phyloP scores from a whole-genome alignment of 30 jellyfish, hydroid and myxozoan genomes.

The Phacellophora camtschatica region DNA sequence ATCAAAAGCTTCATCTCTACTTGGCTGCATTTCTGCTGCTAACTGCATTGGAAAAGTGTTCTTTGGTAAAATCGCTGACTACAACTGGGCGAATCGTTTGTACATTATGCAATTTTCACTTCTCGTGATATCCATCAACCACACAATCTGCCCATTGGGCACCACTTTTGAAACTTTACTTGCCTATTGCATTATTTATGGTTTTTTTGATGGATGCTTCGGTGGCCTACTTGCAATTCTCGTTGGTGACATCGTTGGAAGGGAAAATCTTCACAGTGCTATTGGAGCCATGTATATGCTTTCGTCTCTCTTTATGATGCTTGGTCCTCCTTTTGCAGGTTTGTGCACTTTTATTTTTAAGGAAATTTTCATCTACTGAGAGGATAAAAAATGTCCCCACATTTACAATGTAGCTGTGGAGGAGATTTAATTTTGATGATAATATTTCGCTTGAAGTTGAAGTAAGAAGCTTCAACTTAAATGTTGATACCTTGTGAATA shows the following conservation, averaged over 20 bases:
- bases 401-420: no score
- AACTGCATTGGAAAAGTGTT: slow-evolving; percentile 46
- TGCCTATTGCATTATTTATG: slow-evolving; percentile 27
- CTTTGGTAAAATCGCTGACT: slow-evolving; percentile 56
- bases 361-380: no score
- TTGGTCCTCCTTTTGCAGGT: slow-evolving; percentile 86
- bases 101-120: slow-evolving; percentile 28
- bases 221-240: slow-evolving; percentile 35
- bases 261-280: slow-evolving; percentile 48
- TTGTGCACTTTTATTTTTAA: no score
- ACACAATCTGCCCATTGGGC: slow-evolving; percentile 47
- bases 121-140: slow-evolving; percentile 42
- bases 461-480: no score
- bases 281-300: slow-evolving; percentile 66
- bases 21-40: slow-evolving; percentile 67
- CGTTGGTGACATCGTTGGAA: slow-evolving; percentile 64
- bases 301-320: slow-evolving; percentile 54
- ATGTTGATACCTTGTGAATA: no score
- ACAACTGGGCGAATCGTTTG: slow-evolving; percentile 41
- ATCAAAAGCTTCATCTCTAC: slow-evolving; percentile 57
- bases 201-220: slow-evolving; percentile 70
- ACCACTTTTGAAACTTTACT: slow-evolving; percentile 11
- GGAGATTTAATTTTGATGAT: no score
- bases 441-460: no score
- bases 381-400: no score